phyloP scores from a whole-genome alignment of 2,113 vertebrate species.

The Petaurus breviceps region DNA sequence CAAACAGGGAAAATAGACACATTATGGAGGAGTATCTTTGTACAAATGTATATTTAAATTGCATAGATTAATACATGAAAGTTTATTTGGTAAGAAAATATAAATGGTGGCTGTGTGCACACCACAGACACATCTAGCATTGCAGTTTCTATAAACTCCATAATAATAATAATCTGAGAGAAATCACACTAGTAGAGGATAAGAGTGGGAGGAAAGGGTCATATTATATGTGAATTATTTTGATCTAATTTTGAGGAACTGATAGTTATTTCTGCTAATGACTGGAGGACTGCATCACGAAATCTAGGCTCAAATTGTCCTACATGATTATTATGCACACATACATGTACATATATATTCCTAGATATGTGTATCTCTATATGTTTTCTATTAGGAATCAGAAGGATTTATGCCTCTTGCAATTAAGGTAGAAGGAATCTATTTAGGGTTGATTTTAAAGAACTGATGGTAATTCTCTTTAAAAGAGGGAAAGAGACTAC shows the following conservation, averaged over 20 bases:
- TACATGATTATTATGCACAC: neutral
- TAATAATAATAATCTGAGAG: slow-evolving; percentile 26
- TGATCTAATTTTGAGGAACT: slow-evolving; percentile 12
- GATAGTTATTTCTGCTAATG: slow-evolving; percentile 29
- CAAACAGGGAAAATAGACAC: slow-evolving; percentile 45
- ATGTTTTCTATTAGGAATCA: slow-evolving; percentile 14
- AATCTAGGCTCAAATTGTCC: slow-evolving; percentile 31
- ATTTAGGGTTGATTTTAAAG: slow-evolving; percentile 1
- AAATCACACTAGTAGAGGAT: slow-evolving; percentile 27
- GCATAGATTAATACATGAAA: neutral
- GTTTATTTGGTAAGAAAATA: slow-evolving; percentile 28
- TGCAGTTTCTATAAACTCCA: slow-evolving; percentile 16
- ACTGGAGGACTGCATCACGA: neutral
- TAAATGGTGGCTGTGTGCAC: slow-evolving; percentile 32
- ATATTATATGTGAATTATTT: neutral
- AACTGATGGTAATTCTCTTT: neutral
- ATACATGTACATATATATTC: neutral
- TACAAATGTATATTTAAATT: slow-evolving; percentile 22
- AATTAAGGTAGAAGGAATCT: slow-evolving; percentile 15
- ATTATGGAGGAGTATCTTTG: slow-evolving; percentile 15
- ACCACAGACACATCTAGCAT: neutral
- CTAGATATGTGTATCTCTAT: neutral
- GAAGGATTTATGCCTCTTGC: slow-evolving; percentile 1
- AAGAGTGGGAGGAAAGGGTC: neutral
- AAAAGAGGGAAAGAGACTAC: neutral